Conservation (phyloP, 30 jellyfish, hydroid and myxozoan genomes). For the Hydractinia echinata region DNA sequence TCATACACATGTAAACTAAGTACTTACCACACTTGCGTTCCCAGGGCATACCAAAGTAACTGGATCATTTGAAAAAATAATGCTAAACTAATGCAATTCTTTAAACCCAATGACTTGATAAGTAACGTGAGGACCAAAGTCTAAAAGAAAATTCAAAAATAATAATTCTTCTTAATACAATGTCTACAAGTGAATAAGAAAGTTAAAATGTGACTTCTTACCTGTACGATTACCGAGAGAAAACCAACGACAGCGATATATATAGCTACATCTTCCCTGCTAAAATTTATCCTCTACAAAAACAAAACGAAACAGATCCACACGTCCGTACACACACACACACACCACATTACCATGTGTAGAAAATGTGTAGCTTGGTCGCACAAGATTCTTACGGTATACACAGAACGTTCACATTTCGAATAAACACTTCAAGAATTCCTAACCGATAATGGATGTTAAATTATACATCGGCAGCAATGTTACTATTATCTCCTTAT, state of each 20-base stretch:
- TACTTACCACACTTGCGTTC: constrained; percentile 84
- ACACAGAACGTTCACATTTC: no score
- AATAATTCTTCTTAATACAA: background rate
- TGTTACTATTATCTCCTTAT: no score
- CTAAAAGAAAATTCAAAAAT: constrained; percentile 36
- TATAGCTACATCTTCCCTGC: constrained; percentile 81
- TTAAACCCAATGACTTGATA: constrained; percentile 80
- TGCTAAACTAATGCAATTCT: constrained; percentile 69
- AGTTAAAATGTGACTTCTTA: background rate
- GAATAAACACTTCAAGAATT: no score
- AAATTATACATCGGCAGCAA: no score
- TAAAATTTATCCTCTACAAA: constrained; percentile 65
- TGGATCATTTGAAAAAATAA: constrained; percentile 82
- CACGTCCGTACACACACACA: background rate
- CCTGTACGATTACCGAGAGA: constrained; percentile 92
- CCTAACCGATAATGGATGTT: no score
- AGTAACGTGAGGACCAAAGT: constrained; percentile 80
- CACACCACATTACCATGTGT: background rate
- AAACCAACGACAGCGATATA: constrained; percentile 93
- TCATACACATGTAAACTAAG: background rate
- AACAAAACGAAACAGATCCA: background rate
- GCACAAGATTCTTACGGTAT: no score
- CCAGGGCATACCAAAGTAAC: constrained; percentile 95
- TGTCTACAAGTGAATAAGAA: background rate
- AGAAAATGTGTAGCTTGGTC: background rate